phyloP scores from a whole-genome alignment of 2,888 invertebrate species.

The Lithosia quadra region DNA sequence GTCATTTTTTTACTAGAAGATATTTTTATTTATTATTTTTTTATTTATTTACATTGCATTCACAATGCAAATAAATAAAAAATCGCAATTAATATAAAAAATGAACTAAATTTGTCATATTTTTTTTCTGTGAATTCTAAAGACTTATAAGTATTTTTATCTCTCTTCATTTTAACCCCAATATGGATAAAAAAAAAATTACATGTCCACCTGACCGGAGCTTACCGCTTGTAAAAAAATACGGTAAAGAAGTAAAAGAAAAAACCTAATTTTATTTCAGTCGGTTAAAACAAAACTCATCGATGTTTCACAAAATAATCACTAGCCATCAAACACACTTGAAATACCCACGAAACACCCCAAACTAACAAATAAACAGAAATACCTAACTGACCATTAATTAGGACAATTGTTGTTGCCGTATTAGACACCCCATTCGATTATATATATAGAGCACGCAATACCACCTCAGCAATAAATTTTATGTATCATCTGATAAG shows the following conservation, averaged over 20 bases:
- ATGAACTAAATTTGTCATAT: too few relatives aligned
- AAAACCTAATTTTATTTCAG: not conserved
- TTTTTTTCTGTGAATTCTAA: not conserved
- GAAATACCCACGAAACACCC: conserved; percentile 49
- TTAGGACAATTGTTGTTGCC: conserved; percentile 77
- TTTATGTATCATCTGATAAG: conserved; percentile 49
- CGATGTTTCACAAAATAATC: conserved; percentile 37
- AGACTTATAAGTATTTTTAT: not conserved
- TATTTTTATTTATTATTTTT: too few relatives aligned
- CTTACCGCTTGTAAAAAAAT: too few relatives aligned
- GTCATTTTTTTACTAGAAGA: not conserved
- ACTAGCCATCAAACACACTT: conserved; percentile 31
- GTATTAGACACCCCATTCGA: conserved; percentile 38
- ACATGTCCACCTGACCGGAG: too few relatives aligned
- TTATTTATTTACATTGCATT: too few relatives aligned
- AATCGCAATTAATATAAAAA: too few relatives aligned
- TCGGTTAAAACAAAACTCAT: not conserved
- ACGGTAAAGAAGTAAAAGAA: not conserved
- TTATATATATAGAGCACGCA: conserved; percentile 62
- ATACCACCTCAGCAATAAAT: conserved; percentile 26
- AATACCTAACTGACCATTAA: conserved; percentile 72
- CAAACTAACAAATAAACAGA: conserved; percentile 65
- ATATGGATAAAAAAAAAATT: too few relatives aligned
- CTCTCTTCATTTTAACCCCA: too few relatives aligned
- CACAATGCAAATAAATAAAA: too few relatives aligned